Conservation (phyloP, 2,113 vertebrate species). For the Madoqua kirkii region DNA sequence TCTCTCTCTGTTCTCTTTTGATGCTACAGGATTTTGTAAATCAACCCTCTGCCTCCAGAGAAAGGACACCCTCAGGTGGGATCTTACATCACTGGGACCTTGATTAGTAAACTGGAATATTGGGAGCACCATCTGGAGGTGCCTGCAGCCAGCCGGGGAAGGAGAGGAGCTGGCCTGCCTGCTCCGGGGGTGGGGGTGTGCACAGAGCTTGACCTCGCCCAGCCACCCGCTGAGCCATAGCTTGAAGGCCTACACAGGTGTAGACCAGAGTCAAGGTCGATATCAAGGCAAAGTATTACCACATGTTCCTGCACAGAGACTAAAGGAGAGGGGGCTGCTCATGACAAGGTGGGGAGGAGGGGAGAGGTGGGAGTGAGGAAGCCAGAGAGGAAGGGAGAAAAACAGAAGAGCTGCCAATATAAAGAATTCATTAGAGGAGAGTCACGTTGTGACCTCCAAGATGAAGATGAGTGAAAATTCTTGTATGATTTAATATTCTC, state of each 20-base stretch:
- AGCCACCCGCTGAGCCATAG: neutral
- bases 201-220: neutral
- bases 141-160: neutral
- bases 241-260: constrained; percentile 69
- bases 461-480: constrained; percentile 80
- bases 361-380: neutral
- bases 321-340: constrained; percentile 18
- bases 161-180: rapidly evolving
- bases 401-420: constrained; percentile 79
- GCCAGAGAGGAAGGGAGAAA: constrained; percentile 57
- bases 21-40: neutral
- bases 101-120: neutral
- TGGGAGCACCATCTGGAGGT: neutral
- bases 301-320: constrained; percentile 71
- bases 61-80: neutral
- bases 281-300: constrained; percentile 70
- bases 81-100: neutral
- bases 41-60: neutral
- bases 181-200: neutral
- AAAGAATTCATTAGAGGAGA: constrained; percentile 84
- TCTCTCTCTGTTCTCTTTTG: neutral
- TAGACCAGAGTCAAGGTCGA: constrained; percentile 47
- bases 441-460: constrained; percentile 74
- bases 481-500: constrained; percentile 74
- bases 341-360: neutral